Percentiles rank a stretch among this genome's conserved stretches.
phyloP scores from a whole-genome alignment of 1,140 invertebrate species.

The Heliconius eleuchia region DNA sequence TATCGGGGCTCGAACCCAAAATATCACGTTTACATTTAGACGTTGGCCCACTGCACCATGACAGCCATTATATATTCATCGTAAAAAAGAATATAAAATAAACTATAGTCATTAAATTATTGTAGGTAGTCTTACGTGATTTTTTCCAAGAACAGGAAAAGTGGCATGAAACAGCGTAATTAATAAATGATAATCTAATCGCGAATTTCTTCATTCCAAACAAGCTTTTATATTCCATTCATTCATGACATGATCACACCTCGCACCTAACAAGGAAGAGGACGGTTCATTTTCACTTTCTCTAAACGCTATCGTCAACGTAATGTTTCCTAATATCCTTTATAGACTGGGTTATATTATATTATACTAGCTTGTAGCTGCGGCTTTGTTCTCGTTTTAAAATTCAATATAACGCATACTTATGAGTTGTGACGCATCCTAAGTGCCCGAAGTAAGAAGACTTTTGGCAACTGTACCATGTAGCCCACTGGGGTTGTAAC shows the following conservation, averaged over 20 bases:
- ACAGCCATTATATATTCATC: neutral
- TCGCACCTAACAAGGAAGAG: constrained; percentile 30
- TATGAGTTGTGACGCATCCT: no score
- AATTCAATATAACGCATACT: no score
- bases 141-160: constrained; percentile 10
- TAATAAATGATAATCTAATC: constrained; percentile 9
- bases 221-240: constrained; percentile 21
- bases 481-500: no score
- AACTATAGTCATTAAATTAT: neutral
- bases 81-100: neutral
- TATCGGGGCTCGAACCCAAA: no score
- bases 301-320: constrained; percentile 45
- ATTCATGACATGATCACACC: constrained; percentile 21
- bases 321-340: constrained; percentile 32
- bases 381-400: no score
- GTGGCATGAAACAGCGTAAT: neutral
- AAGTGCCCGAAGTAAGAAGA: no score
- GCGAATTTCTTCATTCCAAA: constrained; percentile 1
- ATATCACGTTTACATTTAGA: no score
- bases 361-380: constrained; percentile 18
- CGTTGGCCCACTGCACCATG: neutral
- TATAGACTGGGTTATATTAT: constrained; percentile 38
- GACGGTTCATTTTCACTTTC: constrained; percentile 58
- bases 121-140: neutral
- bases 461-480: no score